Evolutionary conservation across 2,888 invertebrate species (phyloP), one percentile per base, ranked within the genome.

Genomic region (Anthophora plumipes): DNA sequence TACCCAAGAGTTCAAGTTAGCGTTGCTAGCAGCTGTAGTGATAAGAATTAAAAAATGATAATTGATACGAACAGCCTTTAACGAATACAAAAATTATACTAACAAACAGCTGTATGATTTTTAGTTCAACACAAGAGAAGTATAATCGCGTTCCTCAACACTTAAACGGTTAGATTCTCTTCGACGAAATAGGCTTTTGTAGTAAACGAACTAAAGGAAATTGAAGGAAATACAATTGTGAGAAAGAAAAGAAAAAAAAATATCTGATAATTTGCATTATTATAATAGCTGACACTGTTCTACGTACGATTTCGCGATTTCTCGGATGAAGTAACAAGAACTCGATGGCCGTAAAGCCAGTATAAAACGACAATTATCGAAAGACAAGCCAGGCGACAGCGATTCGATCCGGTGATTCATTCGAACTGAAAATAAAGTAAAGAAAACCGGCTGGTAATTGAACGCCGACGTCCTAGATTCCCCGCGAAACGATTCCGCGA

Each of bases 381-480:
- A n/a, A 1, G 12, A 7, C n/a, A n/a, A n/a, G n/a, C n/a, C n/a
- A 48, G 1, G 50, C 55, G 31, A 57, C 31, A 11, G 11, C 12
- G 0, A 31, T 59, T 59, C 66, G 76, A 57, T 37, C 39, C 0
- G 8, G 22, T 50, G 63, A 71, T 64, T 76, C 71, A 64, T 31
- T n/a, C 25, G 70, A 31, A 4, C n/a, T 25, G 55, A 14, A 8
- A 55, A 54, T 63, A 67, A 67, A 20, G n/a, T n/a, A n/a, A 11
- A 43, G 31, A 54, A 43, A 57, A 17, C 17, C 25, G 31, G 25
- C 25, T 41, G 20, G 52, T 52, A 67, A 82, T 85, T 52, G 78
- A 63, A 75, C 64, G 61, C 78, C 39, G 48, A 60, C 68, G 85
- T 82, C 73, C 85, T 69, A 83, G 82, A 86, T 86, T 82, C 71